These are phyloP conservation scores for Drosophila kepulauana DNA, from an alignment of 1,140 invertebrate genomes.

Conservation along the genomic window DNA sequence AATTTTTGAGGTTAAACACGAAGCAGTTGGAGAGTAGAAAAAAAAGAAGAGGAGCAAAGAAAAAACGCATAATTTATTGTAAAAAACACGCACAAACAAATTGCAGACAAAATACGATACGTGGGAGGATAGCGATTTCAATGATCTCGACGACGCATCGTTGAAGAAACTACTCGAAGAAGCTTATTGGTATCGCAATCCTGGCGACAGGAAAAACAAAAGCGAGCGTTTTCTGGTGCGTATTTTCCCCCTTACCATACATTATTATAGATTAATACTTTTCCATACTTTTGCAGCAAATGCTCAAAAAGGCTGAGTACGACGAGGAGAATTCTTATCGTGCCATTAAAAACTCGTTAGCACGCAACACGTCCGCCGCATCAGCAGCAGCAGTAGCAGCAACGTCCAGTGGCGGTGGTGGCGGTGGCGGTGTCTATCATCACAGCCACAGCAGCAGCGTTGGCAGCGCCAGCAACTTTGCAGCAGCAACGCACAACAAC, in stretches of 20 bases:
- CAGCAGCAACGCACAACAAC: slow-evolving; percentile 25
- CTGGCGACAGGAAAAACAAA: slow-evolving; percentile 90
- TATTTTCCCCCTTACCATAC: slow-evolving; percentile 8
- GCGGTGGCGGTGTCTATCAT: slow-evolving; percentile 16
- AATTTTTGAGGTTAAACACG: slow-evolving; percentile 37
- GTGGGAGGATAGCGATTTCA: slow-evolving; percentile 88
- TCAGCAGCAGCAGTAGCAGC: slow-evolving; percentile 59
- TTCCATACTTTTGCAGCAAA: slow-evolving; percentile 57
- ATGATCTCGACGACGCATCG: slow-evolving; percentile 88
- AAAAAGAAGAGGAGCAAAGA: not conserved
- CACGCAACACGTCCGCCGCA: slow-evolving; percentile 63
- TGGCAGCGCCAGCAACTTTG: slow-evolving; percentile 37
- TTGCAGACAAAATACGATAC: slow-evolving; percentile 77
- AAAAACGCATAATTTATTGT: slow-evolving; percentile 3
- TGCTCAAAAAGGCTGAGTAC: slow-evolving; percentile 84
- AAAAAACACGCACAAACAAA: not conserved
- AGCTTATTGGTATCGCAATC: slow-evolving; percentile 89
- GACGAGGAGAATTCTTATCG: slow-evolving; percentile 78
- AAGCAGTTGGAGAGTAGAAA: not conserved
- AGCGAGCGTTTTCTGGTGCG: slow-evolving; percentile 90
- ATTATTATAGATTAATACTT: not conserved
- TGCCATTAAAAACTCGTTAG: slow-evolving; percentile 70
- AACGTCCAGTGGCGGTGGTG: slow-evolving; percentile 40
- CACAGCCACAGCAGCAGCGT: slow-evolving; percentile 31
- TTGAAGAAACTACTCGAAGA: slow-evolving; percentile 89